These are phyloP conservation scores for Ictalurus punctatus DNA, from an alignment of 2,113 vertebrate genomes.

Conservation along the genomic window DNA sequence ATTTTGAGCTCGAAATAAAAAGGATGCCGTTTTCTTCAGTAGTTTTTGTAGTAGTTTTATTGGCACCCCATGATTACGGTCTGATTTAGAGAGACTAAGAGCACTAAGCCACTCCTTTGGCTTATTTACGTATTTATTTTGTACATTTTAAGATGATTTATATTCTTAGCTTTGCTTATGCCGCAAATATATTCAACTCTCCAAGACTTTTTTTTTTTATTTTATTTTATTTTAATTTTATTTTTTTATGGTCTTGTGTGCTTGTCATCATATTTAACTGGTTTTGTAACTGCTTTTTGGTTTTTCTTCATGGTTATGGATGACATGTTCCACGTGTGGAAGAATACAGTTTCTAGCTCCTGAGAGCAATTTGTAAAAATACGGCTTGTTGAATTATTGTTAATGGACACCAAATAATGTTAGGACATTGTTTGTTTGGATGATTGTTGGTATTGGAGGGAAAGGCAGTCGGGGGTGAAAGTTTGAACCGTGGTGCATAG, in stretches of 20 bases:
- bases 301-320: background rate
- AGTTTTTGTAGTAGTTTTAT: background rate
- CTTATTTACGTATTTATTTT: too few relatives aligned
- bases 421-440: background rate
- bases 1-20: background rate
- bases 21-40: background rate
- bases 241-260: background rate
- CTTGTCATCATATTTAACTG: background rate
- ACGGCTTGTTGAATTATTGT: background rate
- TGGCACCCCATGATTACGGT: background rate
- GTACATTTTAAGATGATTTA: too few relatives aligned
- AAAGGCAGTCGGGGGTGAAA: background rate
- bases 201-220: background rate
- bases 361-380: background rate
- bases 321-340: background rate
- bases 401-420: background rate
- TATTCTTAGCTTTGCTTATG: background rate
- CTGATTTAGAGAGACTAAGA: background rate
- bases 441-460: background rate
- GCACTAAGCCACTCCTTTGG: background rate
- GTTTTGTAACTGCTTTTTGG: background rate
- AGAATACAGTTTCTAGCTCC: background rate
- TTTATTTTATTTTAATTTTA: background rate
- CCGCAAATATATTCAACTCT: background rate
- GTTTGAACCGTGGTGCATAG: background rate